Evolutionary conservation across 2,888 invertebrate genomes (phyloP), one percentile per base, ranked within the genome.

Genomic region (Drosophila merina): DNA sequence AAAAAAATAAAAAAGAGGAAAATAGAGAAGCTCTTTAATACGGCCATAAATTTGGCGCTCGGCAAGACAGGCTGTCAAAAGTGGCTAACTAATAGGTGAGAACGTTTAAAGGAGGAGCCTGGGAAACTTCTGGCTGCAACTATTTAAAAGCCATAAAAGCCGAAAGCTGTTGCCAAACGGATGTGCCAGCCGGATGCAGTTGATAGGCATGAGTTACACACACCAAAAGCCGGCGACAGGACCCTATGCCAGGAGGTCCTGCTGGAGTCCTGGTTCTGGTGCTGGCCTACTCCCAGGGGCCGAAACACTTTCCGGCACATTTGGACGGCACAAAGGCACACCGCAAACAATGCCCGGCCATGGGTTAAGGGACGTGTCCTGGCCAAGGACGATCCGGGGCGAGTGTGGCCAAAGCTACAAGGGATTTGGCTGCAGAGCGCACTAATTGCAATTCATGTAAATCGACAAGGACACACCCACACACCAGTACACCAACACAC

Each of bases 91-190:
- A 42, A 42, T 42, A 42, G 7, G 26, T 20, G 31, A 44, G 44
- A 25, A n/a, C 47, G 33, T 31, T 31, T 12, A 3, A 38, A 50
- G 36, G 10, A n/a, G 4, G 50, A 4, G 44, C 20, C 25, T 48
- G 28, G 31, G 50, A 12, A 75, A 42, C 57, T 68, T 51, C 55
- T 57, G 74, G 77, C 62, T 50, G 71, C 79, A 88, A 87, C 87
- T 85, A 87, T 86, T 83, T 80, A 83, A 88, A 87, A 87, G 86
- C 88, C 78, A 85, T 79, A 81, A 84, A 87, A 86, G 85, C 85
- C 71, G 78, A 83, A 77, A 85, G 84, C 84, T 77, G 82, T 80
- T 77, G 74, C 71, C 73, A 73, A 83, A 76, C 77, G 77, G 76
- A 85, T 83, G 70, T 72, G 74, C 77, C 76, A 74, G 72, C 72